Percentiles rank a stretch among this genome's conserved stretches.
Conservation (phyloP, 53 echinoderm and acorn worm genomes). For the Crossaster papposus region DNA sequence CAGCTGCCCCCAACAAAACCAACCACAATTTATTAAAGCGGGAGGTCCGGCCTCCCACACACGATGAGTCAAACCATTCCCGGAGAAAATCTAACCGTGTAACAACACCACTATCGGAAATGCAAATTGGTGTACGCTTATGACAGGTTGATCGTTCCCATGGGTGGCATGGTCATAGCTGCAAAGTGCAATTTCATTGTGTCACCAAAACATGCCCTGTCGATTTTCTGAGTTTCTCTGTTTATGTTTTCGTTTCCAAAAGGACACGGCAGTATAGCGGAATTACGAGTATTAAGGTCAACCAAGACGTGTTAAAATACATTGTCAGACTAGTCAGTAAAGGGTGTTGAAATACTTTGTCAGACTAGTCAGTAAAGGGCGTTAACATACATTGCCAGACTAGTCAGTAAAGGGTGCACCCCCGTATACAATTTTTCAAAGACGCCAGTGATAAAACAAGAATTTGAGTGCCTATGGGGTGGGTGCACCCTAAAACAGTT, state of each 20-base stretch:
- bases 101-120: background rate
- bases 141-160: background rate
- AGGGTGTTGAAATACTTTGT: too few species aligned
- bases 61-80: background rate
- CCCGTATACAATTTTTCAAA: too few species aligned
- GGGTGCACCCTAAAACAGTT: too few species aligned
- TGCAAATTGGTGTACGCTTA: background rate
- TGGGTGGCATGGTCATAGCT: background rate
- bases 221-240: background rate
- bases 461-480: too few species aligned
- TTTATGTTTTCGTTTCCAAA: background rate
- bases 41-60: background rate
- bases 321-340: too few species aligned
- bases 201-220: background rate
- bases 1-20: background rate
- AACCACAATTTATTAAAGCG: background rate
- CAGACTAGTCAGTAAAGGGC: too few species aligned
- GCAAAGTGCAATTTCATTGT: background rate
- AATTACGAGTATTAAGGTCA: too few species aligned
- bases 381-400: too few species aligned
- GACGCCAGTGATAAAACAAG: too few species aligned
- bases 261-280: background rate
- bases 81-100: background rate
- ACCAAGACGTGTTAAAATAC: too few species aligned
- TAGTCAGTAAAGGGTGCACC: too few species aligned